phyloP scores from a whole-genome alignment of 2,888 invertebrate species.

The Agrotis exclamationis region DNA sequence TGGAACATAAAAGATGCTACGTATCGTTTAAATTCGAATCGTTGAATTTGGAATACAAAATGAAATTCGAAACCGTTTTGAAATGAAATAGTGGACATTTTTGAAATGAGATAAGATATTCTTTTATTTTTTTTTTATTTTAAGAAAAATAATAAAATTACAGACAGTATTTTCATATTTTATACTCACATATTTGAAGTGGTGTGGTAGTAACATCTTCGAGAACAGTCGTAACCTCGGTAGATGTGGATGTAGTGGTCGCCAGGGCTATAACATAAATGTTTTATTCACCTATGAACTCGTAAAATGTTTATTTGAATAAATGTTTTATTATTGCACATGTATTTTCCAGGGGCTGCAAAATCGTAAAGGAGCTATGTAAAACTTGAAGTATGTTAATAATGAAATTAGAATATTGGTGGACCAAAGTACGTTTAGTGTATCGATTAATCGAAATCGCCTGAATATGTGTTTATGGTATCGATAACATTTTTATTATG shows the following conservation, averaged over 20 bases:
- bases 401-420: not conserved
- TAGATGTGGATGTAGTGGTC: constrained; percentile 71
- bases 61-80: too few species aligned
- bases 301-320: constrained; percentile 30
- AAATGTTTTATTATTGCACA: constrained; percentile 30
- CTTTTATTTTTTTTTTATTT: too few species aligned
- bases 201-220: constrained; percentile 53
- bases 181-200: constrained; percentile 68
- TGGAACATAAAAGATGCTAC: not conserved
- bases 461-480: too few species aligned
- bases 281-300: constrained; percentile 29
- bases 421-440: not conserved
- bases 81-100: not conserved
- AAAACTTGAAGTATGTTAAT: not conserved
- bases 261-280: constrained; percentile 72
- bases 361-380: constrained; percentile 6
- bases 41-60: not conserved
- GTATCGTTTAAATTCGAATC: too few species aligned
- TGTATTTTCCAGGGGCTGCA: not conserved
- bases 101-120: not conserved
- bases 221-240: constrained; percentile 56
- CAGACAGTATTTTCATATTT: constrained; percentile 1
- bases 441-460: not conserved
- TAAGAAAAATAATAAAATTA: not conserved
- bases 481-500: too few species aligned